Conservation (phyloP, 2,797 vertebrate genomes). For the Siniperca scherzeri region DNA sequence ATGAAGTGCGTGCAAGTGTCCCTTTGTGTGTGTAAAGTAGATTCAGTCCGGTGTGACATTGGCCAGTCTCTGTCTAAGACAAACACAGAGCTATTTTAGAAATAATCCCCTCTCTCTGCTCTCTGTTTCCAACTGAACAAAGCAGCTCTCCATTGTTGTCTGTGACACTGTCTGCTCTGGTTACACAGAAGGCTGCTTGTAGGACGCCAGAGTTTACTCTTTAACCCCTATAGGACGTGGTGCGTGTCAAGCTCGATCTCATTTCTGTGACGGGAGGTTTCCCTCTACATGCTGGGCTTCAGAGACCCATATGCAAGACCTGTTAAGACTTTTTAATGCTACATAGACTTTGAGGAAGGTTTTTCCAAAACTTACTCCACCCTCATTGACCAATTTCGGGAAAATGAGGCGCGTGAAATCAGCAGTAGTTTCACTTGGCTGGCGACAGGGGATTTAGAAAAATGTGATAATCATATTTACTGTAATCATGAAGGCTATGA, state of each 20-base stretch:
- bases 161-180: slow-evolving; percentile 67
- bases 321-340: background rate
- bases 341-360: background rate
- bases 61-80: slow-evolving; percentile 76
- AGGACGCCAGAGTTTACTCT: slow-evolving; percentile 65
- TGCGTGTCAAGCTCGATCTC: slow-evolving; percentile 47
- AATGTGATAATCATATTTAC: slow-evolving; percentile 48
- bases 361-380: slow-evolving; percentile 9
- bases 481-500: slow-evolving; percentile 32
- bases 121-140: slow-evolving; percentile 63
- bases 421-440: slow-evolving; percentile 20
- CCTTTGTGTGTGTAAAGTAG: slow-evolving; percentile 43
- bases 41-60: slow-evolving; percentile 68
- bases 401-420: slow-evolving; percentile 37
- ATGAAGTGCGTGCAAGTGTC: slow-evolving; percentile 24
- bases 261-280: slow-evolving; percentile 32
- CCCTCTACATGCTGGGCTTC: background rate
- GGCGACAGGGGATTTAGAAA: slow-evolving; percentile 26
- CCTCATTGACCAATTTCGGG: slow-evolving; percentile 8
- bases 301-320: slow-evolving; percentile 1
- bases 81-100: slow-evolving; percentile 79
- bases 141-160: slow-evolving; percentile 68
- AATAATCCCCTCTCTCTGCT: slow-evolving; percentile 72
- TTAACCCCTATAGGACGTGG: slow-evolving; percentile 51
- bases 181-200: slow-evolving; percentile 52